Conservation (phyloP, 2,797 vertebrate species). For the Urocyon cinereoargenteus region DNA sequence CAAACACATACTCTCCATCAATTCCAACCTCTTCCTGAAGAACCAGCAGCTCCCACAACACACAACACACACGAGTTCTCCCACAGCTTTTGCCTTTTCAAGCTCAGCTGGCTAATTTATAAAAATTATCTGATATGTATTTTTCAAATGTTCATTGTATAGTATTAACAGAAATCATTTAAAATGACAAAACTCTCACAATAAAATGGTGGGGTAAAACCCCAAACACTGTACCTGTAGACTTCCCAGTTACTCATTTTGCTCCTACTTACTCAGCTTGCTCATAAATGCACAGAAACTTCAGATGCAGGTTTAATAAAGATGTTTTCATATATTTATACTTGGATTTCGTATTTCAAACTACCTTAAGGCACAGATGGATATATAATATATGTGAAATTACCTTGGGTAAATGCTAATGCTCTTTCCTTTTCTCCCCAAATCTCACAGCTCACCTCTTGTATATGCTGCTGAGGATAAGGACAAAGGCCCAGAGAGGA, state of each 20-base stretch:
- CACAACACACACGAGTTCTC: background rate
- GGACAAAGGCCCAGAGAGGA: background rate
- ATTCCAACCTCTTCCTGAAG: background rate
- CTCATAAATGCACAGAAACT: background rate
- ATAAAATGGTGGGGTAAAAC: background rate
- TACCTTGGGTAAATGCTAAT: background rate
- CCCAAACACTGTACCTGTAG: background rate
- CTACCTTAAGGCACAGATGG: background rate
- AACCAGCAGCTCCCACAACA: background rate
- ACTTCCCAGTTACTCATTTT: background rate
- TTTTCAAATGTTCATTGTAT: no score
- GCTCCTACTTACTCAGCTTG: background rate
- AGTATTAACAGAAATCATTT: background rate
- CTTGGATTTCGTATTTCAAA: conserved; percentile 8
- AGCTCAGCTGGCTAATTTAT: background rate
- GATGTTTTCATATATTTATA: background rate
- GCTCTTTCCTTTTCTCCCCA: background rate
- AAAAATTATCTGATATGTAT: fast-evolving
- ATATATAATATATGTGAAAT: background rate
- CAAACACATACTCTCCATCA: background rate
- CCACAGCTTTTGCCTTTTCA: background rate
- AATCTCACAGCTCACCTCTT: background rate
- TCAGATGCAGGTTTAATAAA: background rate
- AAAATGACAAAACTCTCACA: background rate
- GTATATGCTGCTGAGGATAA: background rate